These are phyloP conservation scores for Cyprinodon diabolis DNA, from an alignment of 2,797 vertebrate species.

Conservation along the genomic window DNA sequence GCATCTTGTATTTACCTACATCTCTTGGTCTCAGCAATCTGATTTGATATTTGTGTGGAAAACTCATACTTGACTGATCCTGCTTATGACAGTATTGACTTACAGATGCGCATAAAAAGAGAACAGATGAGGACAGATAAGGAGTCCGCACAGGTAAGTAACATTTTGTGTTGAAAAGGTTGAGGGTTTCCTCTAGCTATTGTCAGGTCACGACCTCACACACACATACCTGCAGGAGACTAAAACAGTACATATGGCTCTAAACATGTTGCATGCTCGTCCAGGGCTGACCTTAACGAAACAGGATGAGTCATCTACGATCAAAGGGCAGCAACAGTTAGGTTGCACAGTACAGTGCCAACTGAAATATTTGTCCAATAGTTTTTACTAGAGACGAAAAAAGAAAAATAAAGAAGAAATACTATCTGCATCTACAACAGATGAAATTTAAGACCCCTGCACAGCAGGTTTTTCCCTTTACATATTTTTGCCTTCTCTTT, in stretches of 20 bases:
- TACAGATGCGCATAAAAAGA: constrained; percentile 33
- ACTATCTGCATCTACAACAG: not conserved
- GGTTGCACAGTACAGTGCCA: constrained; percentile 21
- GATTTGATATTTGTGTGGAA: constrained; percentile 38
- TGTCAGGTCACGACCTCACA: constrained; percentile 29
- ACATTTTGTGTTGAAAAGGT: constrained; percentile 65
- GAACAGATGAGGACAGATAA: constrained; percentile 47
- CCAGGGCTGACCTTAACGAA: constrained; percentile 62
- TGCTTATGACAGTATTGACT: constrained; percentile 51
- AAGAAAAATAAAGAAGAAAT: not conserved
- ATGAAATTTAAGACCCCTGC: constrained; percentile 1
- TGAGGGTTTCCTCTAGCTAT: constrained; percentile 47
- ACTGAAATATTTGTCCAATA: constrained; percentile 29
- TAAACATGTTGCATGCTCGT: constrained; percentile 27
- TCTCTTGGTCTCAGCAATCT: constrained; percentile 51
- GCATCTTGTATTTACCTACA: constrained; percentile 9
- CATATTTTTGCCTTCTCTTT: not conserved
- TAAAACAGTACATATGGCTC: constrained; percentile 19
- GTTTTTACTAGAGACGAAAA: constrained; percentile 30
- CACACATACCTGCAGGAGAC: constrained; percentile 29
- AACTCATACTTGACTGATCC: constrained; percentile 57
- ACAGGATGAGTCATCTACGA: constrained; percentile 52
- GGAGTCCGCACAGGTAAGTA: constrained; percentile 39
- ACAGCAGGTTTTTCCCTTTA: not conserved
- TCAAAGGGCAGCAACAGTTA: constrained; percentile 39